These are phyloP conservation scores for Aphelinus certus DNA, from an alignment of 1,140 invertebrate species.

Conservation along the genomic window DNA sequence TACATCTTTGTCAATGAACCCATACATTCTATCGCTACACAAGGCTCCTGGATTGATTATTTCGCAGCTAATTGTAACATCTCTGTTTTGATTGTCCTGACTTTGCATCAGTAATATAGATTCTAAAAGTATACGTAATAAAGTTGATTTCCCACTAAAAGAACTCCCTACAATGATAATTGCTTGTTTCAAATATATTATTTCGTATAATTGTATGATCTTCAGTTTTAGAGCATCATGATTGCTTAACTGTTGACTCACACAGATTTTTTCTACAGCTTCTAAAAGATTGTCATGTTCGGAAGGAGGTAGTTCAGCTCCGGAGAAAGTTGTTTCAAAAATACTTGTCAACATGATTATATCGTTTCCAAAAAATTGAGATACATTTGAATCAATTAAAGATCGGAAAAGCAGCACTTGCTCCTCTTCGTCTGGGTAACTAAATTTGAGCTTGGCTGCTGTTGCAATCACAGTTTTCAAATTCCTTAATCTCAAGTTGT, in stretches of 20 bases:
- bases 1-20: slow-evolving; percentile 69
- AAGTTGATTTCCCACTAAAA: slow-evolving; percentile 69
- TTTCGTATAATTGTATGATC: slow-evolving; percentile 73
- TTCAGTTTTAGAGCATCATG: slow-evolving; percentile 70
- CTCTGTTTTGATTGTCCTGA: slow-evolving; percentile 40
- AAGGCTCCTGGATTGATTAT: slow-evolving; percentile 75
- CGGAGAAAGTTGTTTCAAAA: slow-evolving; percentile 73
- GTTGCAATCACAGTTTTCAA: slow-evolving; percentile 69
- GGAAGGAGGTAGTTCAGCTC: slow-evolving; percentile 65
- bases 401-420: slow-evolving; percentile 69
- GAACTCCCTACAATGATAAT: slow-evolving; percentile 67
- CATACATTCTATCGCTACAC: slow-evolving; percentile 71
- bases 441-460: slow-evolving; percentile 70
- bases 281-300: slow-evolving; percentile 64
- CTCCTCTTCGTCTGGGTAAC: slow-evolving; percentile 70
- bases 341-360: slow-evolving; percentile 73
- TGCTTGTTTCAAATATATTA: slow-evolving; percentile 72
- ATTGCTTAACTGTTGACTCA: slow-evolving; percentile 66
- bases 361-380: slow-evolving; percentile 72
- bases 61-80: slow-evolving; percentile 61
- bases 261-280: slow-evolving; percentile 55
- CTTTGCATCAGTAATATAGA: slow-evolving; percentile 62
- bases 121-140: slow-evolving; percentile 63
- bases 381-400: slow-evolving; percentile 74
- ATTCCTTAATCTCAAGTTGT: slow-evolving; percentile 70